Evolutionary conservation across 2,113 vertebrate genomes (phyloP).

Genomic region (Esox niger): DNA sequence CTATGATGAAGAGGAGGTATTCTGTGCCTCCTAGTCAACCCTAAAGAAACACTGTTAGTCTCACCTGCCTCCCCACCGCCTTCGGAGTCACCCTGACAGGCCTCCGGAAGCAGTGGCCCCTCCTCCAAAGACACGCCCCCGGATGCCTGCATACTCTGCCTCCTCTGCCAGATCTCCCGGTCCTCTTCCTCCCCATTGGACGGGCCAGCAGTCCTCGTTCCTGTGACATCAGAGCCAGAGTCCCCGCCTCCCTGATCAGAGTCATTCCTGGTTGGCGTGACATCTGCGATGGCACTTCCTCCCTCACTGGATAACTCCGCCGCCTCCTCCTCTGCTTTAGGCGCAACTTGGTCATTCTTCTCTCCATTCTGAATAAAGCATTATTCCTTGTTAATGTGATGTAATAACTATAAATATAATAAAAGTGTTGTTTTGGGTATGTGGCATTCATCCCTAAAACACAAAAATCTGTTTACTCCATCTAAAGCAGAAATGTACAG

Average conservation of each 20-base stretch:
- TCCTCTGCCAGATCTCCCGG: conserved; percentile 82
- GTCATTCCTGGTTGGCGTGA: neutral
- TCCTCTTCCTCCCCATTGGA: conserved; percentile 60
- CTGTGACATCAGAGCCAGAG: conserved; percentile 58
- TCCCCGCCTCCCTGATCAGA: conserved; percentile 48
- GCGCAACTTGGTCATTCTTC: conserved; percentile 43
- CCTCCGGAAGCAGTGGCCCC: conserved; percentile 31
- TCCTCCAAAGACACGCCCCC: conserved; percentile 72
- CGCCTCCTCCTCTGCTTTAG: conserved; percentile 63
- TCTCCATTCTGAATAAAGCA: conserved; percentile 50
- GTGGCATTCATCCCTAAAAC: too few relatives aligned
- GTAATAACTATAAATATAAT: too few relatives aligned
- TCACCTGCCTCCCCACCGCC: conserved; percentile 70
- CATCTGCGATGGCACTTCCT: conserved; percentile 44
- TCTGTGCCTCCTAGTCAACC: too few relatives aligned
- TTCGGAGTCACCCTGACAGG: conserved; percentile 49
- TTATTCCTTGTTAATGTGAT: too few relatives aligned
- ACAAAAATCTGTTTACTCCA: too few relatives aligned
- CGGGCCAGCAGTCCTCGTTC: conserved; percentile 26
- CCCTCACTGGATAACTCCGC: conserved; percentile 69
- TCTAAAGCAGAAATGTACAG: too few relatives aligned
- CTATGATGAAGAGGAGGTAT: too few relatives aligned
- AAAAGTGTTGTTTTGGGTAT: too few relatives aligned
- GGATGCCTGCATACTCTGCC: conserved; percentile 73
- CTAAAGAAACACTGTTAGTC: too few relatives aligned